Evolutionary conservation across 1,140 invertebrate genomes (phyloP).

Genomic region (Drosophila bocki): DNA sequence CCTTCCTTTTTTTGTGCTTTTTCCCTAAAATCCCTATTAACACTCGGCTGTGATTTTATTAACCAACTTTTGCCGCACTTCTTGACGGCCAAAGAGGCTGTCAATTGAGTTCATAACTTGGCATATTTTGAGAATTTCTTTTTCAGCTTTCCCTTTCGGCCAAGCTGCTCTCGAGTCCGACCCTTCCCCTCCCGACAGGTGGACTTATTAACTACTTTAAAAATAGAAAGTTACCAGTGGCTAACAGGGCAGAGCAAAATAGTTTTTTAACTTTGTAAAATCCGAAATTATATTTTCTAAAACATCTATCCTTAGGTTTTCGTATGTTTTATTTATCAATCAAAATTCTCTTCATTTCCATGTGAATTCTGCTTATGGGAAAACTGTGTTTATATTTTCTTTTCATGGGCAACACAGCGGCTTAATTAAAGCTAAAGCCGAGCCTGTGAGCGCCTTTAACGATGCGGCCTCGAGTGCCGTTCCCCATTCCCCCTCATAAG

Average conservation of each 20-base stretch:
- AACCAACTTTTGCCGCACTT: constrained; percentile 52
- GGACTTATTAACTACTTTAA: constrained; percentile 69
- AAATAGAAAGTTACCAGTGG: constrained; percentile 64
- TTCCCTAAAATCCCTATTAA: constrained; percentile 30
- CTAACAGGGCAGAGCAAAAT: constrained; percentile 26
- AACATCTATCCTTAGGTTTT: neutral
- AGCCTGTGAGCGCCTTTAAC: constrained; percentile 24
- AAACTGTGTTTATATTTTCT: constrained; percentile 56
- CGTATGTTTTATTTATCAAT: neutral
- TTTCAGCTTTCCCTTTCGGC: constrained; percentile 26
- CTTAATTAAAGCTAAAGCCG: constrained; percentile 67
- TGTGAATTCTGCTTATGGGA: constrained; percentile 37
- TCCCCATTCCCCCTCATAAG: neutral
- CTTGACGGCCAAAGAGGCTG: constrained; percentile 14
- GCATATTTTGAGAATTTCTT: constrained; percentile 44
- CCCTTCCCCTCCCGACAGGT: constrained; percentile 4
- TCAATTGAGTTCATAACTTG: constrained; percentile 54
- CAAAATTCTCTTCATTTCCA: neutral
- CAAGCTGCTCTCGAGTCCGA: constrained; percentile 30
- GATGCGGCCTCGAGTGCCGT: constrained; percentile 1
- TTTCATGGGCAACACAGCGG: constrained; percentile 25
- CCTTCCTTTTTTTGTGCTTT: neutral
- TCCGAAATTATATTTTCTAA: neutral
- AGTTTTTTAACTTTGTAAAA: neutral
- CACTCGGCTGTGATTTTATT: constrained; percentile 58